Percentiles rank a stretch among this genome's conserved stretches.
Conservation (phyloP, 2,888 invertebrate genomes). For the Leptinotarsa haldemani region DNA sequence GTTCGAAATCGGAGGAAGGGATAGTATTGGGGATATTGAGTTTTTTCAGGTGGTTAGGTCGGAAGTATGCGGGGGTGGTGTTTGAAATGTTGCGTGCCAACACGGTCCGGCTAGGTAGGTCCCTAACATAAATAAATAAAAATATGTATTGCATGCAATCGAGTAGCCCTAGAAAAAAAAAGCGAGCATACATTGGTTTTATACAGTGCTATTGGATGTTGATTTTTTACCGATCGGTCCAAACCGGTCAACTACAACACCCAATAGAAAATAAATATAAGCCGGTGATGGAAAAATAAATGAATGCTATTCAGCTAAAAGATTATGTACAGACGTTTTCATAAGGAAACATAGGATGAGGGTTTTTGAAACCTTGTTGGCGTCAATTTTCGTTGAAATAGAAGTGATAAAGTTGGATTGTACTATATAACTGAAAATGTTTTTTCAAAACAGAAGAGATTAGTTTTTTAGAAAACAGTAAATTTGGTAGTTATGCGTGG, state of each 20-base stretch:
- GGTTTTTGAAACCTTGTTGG: too few relatives aligned
- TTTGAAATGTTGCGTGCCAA: constrained; percentile 61
- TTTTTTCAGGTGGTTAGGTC: constrained; percentile 56
- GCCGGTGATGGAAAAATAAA: too few relatives aligned
- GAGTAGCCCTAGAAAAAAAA: constrained; percentile 12
- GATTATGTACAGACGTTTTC: background rate
- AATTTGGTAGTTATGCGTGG: too few relatives aligned
- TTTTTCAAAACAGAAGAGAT: too few relatives aligned
- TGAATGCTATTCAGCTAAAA: background rate
- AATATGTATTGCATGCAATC: constrained; percentile 64
- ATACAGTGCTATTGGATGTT: constrained; percentile 37
- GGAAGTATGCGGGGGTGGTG: constrained; percentile 49
- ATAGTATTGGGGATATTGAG: constrained; percentile 57
- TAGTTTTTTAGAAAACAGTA: too few relatives aligned
- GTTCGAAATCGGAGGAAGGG: constrained; percentile 41
- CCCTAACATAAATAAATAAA: constrained; percentile 69
- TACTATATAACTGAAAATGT: too few relatives aligned
- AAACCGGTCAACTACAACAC: background rate
- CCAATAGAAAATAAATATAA: background rate
- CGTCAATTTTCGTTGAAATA: background rate
- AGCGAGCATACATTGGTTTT: constrained; percentile 42
- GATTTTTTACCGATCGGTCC: background rate
- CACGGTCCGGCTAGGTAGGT: constrained; percentile 72
- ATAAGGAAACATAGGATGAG: too few relatives aligned
- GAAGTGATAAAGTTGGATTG: background rate